Percentiles rank a stretch among this genome's conserved stretches.
Evolutionary conservation across 1,140 invertebrate genomes (phyloP).

Genomic region (Sycophaga agraensis): DNA sequence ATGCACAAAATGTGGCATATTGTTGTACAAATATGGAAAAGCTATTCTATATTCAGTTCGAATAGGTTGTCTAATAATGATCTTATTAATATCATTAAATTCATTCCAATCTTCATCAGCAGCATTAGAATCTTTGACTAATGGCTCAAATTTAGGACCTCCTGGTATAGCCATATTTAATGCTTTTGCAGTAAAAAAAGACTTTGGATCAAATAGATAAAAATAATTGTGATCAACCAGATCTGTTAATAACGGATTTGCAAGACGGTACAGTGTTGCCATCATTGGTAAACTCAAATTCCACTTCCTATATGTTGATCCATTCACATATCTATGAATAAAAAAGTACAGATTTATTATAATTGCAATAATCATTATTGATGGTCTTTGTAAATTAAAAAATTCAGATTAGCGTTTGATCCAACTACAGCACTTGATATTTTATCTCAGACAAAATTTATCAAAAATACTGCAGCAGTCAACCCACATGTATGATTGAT

Average conservation of each 20-base stretch:
- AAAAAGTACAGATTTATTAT: constrained; percentile 4
- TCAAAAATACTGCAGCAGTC: constrained; percentile 44
- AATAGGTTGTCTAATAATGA: constrained; percentile 98
- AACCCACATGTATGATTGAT: constrained; percentile 63
- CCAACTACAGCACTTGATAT: constrained; percentile 40
- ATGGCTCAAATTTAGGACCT: constrained; percentile 98
- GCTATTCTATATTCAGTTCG: constrained; percentile 99
- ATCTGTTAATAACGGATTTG: constrained; percentile 98
- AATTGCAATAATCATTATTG: no score
- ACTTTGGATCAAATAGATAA: constrained; percentile 98
- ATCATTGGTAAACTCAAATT: constrained; percentile 93
- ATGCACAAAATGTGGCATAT: constrained; percentile 94
- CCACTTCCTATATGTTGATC: constrained; percentile 95
- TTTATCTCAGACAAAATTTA: constrained; percentile 47
- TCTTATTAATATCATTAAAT: constrained; percentile 99
- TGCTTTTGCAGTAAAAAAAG: constrained; percentile 99
- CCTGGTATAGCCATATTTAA: constrained; percentile 99
- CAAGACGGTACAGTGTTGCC: constrained; percentile 95
- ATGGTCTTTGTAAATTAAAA: not conserved
- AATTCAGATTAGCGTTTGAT: constrained; percentile 46
- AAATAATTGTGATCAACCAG: constrained; percentile 99
- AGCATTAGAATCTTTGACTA: constrained; percentile 96
- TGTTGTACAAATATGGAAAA: constrained; percentile 99
- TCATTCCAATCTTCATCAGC: constrained; percentile 99
- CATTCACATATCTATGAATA: constrained; percentile 82